Base-by-base conservation (phyloP, 92 coral and sea anemone genomes). In the Parazoanthus darwini region DNA sequence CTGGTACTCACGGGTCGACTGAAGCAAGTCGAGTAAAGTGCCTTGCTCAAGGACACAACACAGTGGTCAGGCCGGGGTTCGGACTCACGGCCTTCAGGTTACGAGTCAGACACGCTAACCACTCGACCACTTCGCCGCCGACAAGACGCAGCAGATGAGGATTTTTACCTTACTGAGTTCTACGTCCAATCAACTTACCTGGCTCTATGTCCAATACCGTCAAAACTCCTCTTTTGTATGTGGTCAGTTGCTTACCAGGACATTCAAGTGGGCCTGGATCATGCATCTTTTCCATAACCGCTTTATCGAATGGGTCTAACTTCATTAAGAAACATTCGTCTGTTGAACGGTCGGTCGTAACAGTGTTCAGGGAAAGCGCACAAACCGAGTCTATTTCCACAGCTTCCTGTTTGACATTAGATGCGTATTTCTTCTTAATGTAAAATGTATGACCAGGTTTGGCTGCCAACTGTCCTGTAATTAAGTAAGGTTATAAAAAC, bases 301-400 rank as follows among this genome's bases (percentile, higher is more conserved):
- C 43, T 50, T 80, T 89, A 79, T 96, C 88, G 73, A 93, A 93
- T 35, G 98, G 98, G 83, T 96, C 94, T 85, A 94, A 89, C 80
- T 88, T 92, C 3, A 97, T 91, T 38, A 96, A 54, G 38, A 70
- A 92, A 86, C 98, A 96, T 59, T 85, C 93, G 46, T 88, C 91
- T 29, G 91, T 59, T 1, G 48, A 35, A 68, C 82, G 77, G 37
- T 87, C 70, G 1, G 77, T 37, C 48, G 15, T 58, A 3, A 26
- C 79, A 50, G 85, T 81, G 20, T 87, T 91, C 18, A 89, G 80
- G 37, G 87, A 89, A 33, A 93, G 90, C 4, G 93, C 95, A 46
- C 98, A 96, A 65, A 77, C 54, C 83, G 81, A 78, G 80, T 81
- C 79, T 81, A 86, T n/a, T 51, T 89, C 78, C 82, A 92, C 39